Percentiles rank a stretch among this genome's conserved stretches.
Evolutionary conservation across 2,113 vertebrate genomes (phyloP).

Genomic region (Rhea americana): DNA sequence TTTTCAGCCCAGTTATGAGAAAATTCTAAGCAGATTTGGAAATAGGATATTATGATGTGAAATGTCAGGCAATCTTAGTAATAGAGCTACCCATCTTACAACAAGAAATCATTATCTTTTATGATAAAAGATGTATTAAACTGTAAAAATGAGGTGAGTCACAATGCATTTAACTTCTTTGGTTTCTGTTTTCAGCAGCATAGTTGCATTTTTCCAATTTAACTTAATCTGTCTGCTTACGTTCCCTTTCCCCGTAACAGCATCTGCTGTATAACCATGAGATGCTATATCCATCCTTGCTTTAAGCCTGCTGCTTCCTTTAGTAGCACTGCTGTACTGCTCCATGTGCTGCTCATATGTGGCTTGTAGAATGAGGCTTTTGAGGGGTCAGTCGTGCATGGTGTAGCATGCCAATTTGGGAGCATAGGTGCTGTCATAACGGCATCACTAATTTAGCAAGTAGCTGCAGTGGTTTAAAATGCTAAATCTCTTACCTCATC

Average conservation of each 20-base stretch:
- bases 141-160: slow-evolving; percentile 7
- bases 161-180: not conserved
- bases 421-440: not conserved
- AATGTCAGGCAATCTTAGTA: not conserved
- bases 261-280: slow-evolving; percentile 42
- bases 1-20: not conserved
- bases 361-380: not conserved
- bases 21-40: not conserved
- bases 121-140: not conserved
- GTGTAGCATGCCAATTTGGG: not conserved
- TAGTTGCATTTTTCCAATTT: slow-evolving; percentile 27
- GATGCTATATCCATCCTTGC: slow-evolving; percentile 6
- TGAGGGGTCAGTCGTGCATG: not conserved
- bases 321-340: not conserved
- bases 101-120: not conserved
- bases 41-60: not conserved
- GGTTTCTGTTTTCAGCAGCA: slow-evolving; percentile 21
- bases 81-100: not conserved
- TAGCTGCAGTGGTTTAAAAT: not conserved
- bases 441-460: not conserved
- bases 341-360: not conserved
- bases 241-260: slow-evolving; percentile 34
- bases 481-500: not conserved
- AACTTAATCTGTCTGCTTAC: slow-evolving; percentile 31
- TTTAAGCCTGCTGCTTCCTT: slow-evolving; percentile 24